Percentiles rank a stretch among this genome's conserved stretches.
phyloP scores from a whole-genome alignment of 2,888 invertebrate species.

The Creontiades dilutus region DNA sequence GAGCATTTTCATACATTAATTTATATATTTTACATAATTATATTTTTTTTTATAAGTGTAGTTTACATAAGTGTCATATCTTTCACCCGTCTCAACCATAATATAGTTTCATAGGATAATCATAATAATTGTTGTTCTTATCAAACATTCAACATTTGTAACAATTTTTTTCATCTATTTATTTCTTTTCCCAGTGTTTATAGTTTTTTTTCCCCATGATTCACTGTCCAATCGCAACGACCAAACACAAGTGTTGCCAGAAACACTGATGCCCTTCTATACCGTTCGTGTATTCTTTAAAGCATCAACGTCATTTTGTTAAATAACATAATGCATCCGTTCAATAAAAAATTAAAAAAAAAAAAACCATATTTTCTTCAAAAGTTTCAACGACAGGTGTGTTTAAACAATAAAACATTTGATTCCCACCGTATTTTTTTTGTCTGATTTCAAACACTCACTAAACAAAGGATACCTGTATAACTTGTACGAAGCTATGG shows the following conservation, averaged over 20 bases:
- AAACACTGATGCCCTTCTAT: constrained; percentile 43
- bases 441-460: constrained; percentile 6
- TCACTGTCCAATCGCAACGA: constrained; percentile 52
- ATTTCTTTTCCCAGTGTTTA: constrained; percentile 13
- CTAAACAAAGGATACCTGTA: constrained; percentile 10
- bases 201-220: constrained; percentile 19
- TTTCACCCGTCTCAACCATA: constrained; percentile 75
- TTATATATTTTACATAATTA: constrained; percentile 74
- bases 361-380: not conserved
- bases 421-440: constrained; percentile 19
- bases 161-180: constrained; percentile 67
- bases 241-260: constrained; percentile 50
- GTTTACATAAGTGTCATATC: constrained; percentile 74
- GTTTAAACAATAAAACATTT: not conserved
- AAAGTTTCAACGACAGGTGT: constrained; percentile 2
- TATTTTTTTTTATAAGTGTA: constrained; percentile 74
- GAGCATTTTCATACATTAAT: constrained; percentile 75
- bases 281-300: constrained; percentile 28
- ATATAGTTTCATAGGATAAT: constrained; percentile 73
- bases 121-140: constrained; percentile 70
- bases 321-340: constrained; percentile 30
- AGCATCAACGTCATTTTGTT: constrained; percentile 35
- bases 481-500: constrained; percentile 26
- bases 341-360: not conserved
- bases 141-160: constrained; percentile 70